A percentile compares a stretch with the other conserved stretches of the same genome.
These are phyloP conservation scores for Ceyx margarethae DNA, from an alignment of 2,113 vertebrate species.

Conservation along the genomic window DNA sequence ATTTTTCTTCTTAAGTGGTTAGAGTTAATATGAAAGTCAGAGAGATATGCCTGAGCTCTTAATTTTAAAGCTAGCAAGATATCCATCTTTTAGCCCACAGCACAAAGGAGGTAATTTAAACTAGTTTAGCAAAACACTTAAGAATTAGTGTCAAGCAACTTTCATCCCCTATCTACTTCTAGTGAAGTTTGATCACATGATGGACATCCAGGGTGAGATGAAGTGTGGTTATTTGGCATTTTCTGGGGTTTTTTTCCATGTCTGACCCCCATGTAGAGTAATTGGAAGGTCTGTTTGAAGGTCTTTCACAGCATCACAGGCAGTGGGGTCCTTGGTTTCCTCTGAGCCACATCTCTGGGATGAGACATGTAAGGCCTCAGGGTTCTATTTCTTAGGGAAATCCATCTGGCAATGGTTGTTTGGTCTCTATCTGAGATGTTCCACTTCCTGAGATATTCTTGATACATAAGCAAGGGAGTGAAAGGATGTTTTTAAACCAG, in stretches of 20 bases:
- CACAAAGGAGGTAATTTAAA: neutral
- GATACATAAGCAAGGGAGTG: neutral
- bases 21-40: neutral
- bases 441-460: neutral
- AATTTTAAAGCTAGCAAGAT: neutral
- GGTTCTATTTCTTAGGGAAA: neutral
- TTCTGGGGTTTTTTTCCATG: neutral
- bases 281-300: neutral
- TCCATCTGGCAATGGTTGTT: neutral
- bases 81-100: neutral
- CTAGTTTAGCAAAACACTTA: neutral
- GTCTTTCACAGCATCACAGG: rapidly evolving
- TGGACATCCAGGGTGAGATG: neutral
- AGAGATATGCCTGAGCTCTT: neutral
- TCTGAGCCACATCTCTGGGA: neutral
- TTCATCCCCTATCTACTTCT: neutral
- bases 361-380: neutral
- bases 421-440: neutral
- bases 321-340: neutral
- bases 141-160: neutral
- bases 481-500: neutral
- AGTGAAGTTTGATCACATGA: neutral
- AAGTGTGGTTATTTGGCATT: neutral
- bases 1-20: neutral
- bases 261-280: neutral